Base-by-base conservation (phyloP, 2,113 vertebrate species). In the Tricholaema leucomelas region DNA sequence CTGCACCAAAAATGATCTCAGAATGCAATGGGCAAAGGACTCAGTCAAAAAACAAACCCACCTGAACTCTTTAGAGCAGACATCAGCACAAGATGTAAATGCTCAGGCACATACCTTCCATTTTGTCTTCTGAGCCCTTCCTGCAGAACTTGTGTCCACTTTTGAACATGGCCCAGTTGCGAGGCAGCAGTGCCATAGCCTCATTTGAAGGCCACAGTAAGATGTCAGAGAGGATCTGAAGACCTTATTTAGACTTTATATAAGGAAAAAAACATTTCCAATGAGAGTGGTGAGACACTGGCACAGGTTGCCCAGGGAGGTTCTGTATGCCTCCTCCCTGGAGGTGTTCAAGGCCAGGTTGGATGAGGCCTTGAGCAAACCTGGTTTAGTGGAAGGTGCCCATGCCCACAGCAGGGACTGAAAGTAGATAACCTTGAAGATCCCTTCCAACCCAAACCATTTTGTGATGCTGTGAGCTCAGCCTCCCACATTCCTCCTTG, bases 71-170 rank as follows among this genome's bases (percentile, higher is more conserved):
- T 90, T 4, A 38, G 30, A 27, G 65, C 44, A 60, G 33, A 58
- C 0, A 2, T 89, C 69, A 77, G 35, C 66, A 52, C 1, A 1
- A 66, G 71, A 17, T 9, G 2, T 15, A 44, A 77, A 71, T 1
- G 20, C 0, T 0, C 72, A 59, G 50, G 18, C 5, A 0, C 1
- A 3, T 33, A 8, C 7, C 21, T 36, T 31, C 25, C 3, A 2
- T 33, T 84, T 60, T 63, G 31, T 13, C 33, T 82, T 58, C 40
- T 3, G 0, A 7, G 36, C 80, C 59, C 30, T 63, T n/a, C 46
- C 73, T n/a, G 9, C 2, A 3, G 18, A 20, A 31, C 35, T 52
- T 1, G 0, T 65, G 50, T 17, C 42, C 25, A 27, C 66, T 35
- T 42, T 33, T 42, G 44, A 21, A 5, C 10, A 0, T 18, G 33